Base-by-base conservation (phyloP, 1,140 invertebrate genomes). In the Trialeurodes vaporariorum region DNA sequence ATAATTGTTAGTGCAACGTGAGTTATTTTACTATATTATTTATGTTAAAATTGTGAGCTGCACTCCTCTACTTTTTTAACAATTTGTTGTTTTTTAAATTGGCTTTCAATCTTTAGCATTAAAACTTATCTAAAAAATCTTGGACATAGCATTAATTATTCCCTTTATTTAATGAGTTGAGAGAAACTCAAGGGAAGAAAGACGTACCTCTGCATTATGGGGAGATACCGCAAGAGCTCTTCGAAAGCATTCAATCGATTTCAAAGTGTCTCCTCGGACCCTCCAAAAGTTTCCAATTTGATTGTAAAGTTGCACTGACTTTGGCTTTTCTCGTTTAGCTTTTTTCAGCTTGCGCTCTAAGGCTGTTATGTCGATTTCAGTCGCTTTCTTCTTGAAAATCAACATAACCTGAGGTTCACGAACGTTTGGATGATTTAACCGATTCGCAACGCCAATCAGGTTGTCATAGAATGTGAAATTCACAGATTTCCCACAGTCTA, bases 381-480 rank as follows among this genome's bases (percentile, higher is more conserved):
- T 81, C 62, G 84, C 83, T 72, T 85, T 87, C 76, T 88, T 91
- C 71, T 85, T 86, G 75, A 92, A 92, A 78, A 91, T 89, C 59
- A 89, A 87, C 79, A 63, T 17, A 75, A 83, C 83, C 72, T 82
- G 80, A 26, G 86, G 85, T 74, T 88, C 87, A 49, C 86, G 86
- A 40, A 86, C 83, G 67, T 84, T 76, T 1, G 83, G 83, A 76
- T 87, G 87, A 70, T 82, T 83, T 70, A 84, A 85, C 68, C 91
- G 79, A 72, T 91, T 86, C 17, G 87, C 84, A 60, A 94, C 86
- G 26, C 91, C 91, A 61, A 90, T 84, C 62, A 94, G 79, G 78
- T 91, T 91, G 75, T 93, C 92, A 79, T 93, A 93, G 75, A 90
- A 90, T 13, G 92, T 93, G 75, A 88, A 90, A 79, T 93, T 93